Evolutionary conservation across 1,140 invertebrate genomes (phyloP), one percentile per base, ranked within the genome.

Genomic region (Antheraea pernyi): DNA sequence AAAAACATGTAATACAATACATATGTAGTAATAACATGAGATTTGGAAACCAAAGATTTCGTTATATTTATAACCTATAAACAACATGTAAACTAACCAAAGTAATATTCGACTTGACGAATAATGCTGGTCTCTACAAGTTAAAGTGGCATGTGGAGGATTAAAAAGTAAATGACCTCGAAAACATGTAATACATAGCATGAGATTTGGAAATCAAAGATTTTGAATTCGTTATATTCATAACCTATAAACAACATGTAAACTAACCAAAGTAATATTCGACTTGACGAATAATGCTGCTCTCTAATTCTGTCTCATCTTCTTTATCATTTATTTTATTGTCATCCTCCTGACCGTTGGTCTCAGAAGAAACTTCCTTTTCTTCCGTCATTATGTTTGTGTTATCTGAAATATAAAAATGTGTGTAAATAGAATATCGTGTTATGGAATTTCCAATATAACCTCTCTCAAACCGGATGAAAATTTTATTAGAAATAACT

Each of bases 41-140:
- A 30, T 4, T 30, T 42, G 39, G 39, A 42, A 42, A 11, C 7
- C 8, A 42, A 42, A 42, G 39, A 16, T 53, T 53, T 1, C 46
- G 46, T 16, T 13, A 53, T 53, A 61, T 7, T 53, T 11, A 53
- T 53, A 61, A 22, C 60, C 30, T 60, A n/a, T 60, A 22, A 60
- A 7, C 19, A 61, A 7, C 7, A 22, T 53, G 46, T 11, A 68
- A 42, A 82, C 85, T 74, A 65, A 93, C 92, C 94, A 70, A 95
- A 95, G 76, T 95, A 95, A 83, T 95, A 95, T 83, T 95, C 95
- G 0, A 95, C 86, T 82, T 95, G 95, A 0, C 93, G 92, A 59
- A 95, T 94, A 13, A 95, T 95, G 42, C 92, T 92, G 59, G 84
- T 83, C 67, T 95, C 94, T 64, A 94, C n/a, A n/a, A n/a, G n/a